Evolutionary conservation across 2,888 invertebrate species (phyloP).

Genomic region (Rhamnusium bicolor): DNA sequence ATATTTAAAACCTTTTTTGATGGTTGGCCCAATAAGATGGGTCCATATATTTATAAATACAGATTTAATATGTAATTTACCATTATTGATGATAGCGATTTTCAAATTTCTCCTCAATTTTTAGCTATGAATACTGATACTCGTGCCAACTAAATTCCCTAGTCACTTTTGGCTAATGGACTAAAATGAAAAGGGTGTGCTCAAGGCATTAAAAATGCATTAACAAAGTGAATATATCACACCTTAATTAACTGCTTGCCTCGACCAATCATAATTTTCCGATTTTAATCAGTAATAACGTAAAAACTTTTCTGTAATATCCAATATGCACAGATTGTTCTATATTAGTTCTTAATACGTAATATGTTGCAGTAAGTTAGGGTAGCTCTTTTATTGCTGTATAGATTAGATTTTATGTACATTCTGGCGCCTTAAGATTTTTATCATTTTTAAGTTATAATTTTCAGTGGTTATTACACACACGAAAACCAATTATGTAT

Average conservation of each 20-base stretch:
- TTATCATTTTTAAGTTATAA: not conserved
- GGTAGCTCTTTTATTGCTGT: not conserved
- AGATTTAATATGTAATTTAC: too few relatives aligned
- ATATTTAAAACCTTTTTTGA: too few relatives aligned
- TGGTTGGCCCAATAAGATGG: too few relatives aligned
- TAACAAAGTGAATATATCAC: not conserved
- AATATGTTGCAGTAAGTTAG: not conserved
- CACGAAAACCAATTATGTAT: not conserved
- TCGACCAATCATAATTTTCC: not conserved
- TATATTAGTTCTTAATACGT: not conserved
- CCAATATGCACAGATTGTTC: not conserved
- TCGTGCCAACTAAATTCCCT: not conserved
- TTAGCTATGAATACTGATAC: not conserved
- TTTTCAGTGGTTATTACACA: not conserved
- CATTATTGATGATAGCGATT: not conserved
- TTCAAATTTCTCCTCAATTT: too few relatives aligned
- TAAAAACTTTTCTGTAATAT: not conserved
- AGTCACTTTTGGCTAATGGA: not conserved
- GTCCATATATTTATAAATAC: too few relatives aligned
- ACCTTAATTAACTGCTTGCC: not conserved
- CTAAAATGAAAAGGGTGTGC: not conserved
- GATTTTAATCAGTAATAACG: not conserved
- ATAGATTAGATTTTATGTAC: not conserved
- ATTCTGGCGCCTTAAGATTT: not conserved
- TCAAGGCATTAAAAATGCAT: not conserved